Evolutionary conservation across 2,888 invertebrate species (phyloP).

Genomic region (Drosophila setosimentum): DNA sequence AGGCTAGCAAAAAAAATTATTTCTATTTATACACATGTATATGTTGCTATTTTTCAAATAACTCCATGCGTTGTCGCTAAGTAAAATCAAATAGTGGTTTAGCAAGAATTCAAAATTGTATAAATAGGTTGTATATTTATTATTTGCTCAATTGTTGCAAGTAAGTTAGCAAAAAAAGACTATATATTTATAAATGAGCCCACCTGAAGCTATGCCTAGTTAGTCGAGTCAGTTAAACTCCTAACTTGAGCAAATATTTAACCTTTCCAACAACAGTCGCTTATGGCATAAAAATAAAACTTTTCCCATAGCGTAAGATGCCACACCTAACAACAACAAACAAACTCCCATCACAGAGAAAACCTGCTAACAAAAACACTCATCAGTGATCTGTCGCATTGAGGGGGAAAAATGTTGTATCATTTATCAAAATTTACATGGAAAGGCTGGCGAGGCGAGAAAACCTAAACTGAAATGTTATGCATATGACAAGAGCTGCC

Average conservation of each 20-base stretch:
- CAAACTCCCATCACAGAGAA: constrained; percentile 16
- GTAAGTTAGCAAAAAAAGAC: background rate
- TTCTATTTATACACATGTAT: background rate
- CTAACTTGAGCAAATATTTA: constrained; percentile 45
- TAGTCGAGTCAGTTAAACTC: constrained; percentile 30
- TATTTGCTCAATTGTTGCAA: constrained; percentile 51
- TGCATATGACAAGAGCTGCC: constrained; percentile 57
- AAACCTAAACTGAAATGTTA: constrained; percentile 56
- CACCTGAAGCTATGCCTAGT: background rate
- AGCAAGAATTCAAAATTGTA: constrained; percentile 26
- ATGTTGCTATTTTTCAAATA: background rate
- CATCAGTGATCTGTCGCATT: constrained; percentile 18
- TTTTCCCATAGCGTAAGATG: constrained; percentile 47
- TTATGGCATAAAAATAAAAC: constrained; percentile 30
- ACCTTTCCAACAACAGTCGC: constrained; percentile 37
- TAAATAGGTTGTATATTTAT: constrained; percentile 40
- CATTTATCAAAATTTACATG: constrained; percentile 72
- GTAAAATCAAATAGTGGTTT: constrained; percentile 35
- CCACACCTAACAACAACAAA: constrained; percentile 23
- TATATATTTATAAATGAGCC: background rate
- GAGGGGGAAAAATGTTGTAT: constrained; percentile 38
- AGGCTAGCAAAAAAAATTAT: background rate
- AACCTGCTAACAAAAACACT: constrained; percentile 16
- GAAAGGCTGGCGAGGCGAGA: constrained; percentile 34
- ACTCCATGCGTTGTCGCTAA: constrained; percentile 13